These are phyloP conservation scores for Exephanes ischioxanthus DNA, from an alignment of 2,888 invertebrate genomes.

Conservation along the genomic window DNA sequence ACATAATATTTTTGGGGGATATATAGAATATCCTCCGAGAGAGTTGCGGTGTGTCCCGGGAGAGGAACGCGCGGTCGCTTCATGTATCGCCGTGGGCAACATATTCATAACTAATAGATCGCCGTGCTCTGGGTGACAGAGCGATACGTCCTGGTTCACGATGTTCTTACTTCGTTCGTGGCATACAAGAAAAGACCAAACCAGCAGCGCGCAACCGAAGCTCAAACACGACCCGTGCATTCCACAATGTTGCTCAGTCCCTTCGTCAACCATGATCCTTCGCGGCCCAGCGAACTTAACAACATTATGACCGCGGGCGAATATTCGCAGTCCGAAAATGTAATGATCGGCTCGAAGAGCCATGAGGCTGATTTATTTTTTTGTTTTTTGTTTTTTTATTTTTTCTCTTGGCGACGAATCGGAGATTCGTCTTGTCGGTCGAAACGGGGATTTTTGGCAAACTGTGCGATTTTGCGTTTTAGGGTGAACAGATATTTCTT, in stretches of 20 bases:
- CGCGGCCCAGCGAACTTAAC: slow-evolving; percentile 9
- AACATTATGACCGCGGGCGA: slow-evolving; percentile 20
- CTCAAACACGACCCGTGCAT: slow-evolving; percentile 78
- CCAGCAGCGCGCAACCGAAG: slow-evolving; percentile 55
- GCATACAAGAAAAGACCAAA: slow-evolving; percentile 64
- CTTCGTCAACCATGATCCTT: slow-evolving; percentile 65
- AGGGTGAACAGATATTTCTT: too few relatives aligned
- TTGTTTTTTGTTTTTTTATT: too few relatives aligned
- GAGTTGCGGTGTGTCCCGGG: slow-evolving; percentile 62
- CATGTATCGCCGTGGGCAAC: slow-evolving; percentile 84
- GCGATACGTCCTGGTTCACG: slow-evolving; percentile 83
- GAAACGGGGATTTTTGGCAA: too few relatives aligned
- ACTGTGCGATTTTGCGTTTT: too few relatives aligned
- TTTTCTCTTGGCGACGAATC: too few relatives aligned
- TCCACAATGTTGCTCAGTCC: slow-evolving; percentile 77
- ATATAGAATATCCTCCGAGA: slow-evolving; percentile 30
- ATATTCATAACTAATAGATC: slow-evolving; percentile 85
- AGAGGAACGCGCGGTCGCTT: slow-evolving; percentile 74
- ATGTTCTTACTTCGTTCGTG: slow-evolving; percentile 73
- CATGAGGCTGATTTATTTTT: neutral
- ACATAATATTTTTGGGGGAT: slow-evolving; percentile 80
- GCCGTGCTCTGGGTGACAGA: slow-evolving; percentile 83
- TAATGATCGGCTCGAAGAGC: neutral
- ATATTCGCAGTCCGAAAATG: neutral
- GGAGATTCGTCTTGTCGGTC: too few relatives aligned